Evolutionary conservation across 1,140 invertebrate species (phyloP).

Genomic region (Halesus radiatus): DNA sequence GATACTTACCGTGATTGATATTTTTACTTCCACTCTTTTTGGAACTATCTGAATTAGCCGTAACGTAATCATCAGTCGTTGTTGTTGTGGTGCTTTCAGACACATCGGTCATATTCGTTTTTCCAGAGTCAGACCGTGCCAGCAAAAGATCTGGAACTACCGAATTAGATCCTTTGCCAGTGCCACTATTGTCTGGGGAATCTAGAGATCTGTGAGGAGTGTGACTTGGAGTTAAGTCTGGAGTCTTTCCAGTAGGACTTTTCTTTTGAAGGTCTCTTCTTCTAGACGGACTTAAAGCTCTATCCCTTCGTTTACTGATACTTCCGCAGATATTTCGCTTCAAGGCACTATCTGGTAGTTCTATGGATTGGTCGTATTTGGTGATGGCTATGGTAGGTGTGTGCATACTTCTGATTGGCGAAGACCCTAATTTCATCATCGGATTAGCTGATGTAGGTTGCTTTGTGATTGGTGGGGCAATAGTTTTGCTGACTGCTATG

Average conservation of each 20-base stretch:
- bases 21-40: constrained; percentile 64
- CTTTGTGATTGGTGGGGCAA: constrained; percentile 67
- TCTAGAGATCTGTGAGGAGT: constrained; percentile 55
- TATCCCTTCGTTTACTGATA: constrained; percentile 68
- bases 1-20: constrained; percentile 22
- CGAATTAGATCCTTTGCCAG: constrained; percentile 46
- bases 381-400: constrained; percentile 67
- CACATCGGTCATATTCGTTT: constrained; percentile 80
- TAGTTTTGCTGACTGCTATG: constrained; percentile 56
- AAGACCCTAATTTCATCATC: constrained; percentile 59
- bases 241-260: constrained; percentile 58
- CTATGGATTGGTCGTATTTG: constrained; percentile 66
- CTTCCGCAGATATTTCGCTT: constrained; percentile 64
- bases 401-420: constrained; percentile 50
- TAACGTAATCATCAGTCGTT: constrained; percentile 90
- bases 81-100: constrained; percentile 89
- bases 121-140: constrained; percentile 79
- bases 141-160: constrained; percentile 63
- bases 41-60: constrained; percentile 85
- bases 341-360: constrained; percentile 65
- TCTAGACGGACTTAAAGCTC: constrained; percentile 68
- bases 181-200: constrained; percentile 49
- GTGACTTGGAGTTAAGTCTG: constrained; percentile 58
- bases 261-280: constrained; percentile 68
- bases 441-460: constrained; percentile 66